These are phyloP conservation scores for Nebria brevicollis DNA, from an alignment of 2,888 invertebrate species.

Conservation along the genomic window DNA sequence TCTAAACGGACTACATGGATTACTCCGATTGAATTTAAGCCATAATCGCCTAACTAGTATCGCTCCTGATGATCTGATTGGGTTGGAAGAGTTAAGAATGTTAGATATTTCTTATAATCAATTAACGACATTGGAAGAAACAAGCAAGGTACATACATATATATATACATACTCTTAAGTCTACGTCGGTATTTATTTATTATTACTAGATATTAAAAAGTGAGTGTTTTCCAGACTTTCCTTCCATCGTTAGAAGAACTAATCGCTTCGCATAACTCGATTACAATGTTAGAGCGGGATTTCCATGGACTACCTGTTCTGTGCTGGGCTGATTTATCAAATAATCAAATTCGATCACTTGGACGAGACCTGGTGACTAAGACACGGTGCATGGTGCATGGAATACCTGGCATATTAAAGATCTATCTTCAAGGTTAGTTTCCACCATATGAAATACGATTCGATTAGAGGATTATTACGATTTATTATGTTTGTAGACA, in stretches of 20 bases:
- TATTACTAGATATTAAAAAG: too few relatives aligned
- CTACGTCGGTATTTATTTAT: conserved; percentile 12
- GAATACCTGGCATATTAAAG: conserved; percentile 80
- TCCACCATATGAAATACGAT: conserved; percentile 2
- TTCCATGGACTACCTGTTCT: conserved; percentile 85
- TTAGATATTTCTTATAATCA: conserved; percentile 83
- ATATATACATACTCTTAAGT: conserved; percentile 18
- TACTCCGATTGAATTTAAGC: conserved; percentile 78
- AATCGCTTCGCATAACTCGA: conserved; percentile 80
- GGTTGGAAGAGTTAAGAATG: conserved; percentile 76
- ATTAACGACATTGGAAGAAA: conserved; percentile 80
- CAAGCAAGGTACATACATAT: conserved; percentile 74
- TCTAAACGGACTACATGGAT: conserved; percentile 77
- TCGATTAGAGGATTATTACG: conserved; percentile 3
- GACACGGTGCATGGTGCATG: conserved; percentile 82
- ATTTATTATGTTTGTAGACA: conserved; percentile 69
- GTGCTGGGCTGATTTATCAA: conserved; percentile 82
- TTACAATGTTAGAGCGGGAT: conserved; percentile 79
- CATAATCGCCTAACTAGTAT: conserved; percentile 79
- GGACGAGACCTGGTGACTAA: conserved; percentile 81
- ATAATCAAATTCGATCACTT: conserved; percentile 78
- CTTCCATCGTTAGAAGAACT: conserved; percentile 80
- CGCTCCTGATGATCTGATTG: conserved; percentile 80
- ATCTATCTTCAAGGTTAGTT: conserved; percentile 82
- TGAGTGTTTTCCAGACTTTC: conserved; percentile 71